A percentile compares a stretch with the other conserved stretches of the same genome.
phyloP scores from a whole-genome alignment of 2,888 invertebrate species.

The Eubasilissa splendida region DNA sequence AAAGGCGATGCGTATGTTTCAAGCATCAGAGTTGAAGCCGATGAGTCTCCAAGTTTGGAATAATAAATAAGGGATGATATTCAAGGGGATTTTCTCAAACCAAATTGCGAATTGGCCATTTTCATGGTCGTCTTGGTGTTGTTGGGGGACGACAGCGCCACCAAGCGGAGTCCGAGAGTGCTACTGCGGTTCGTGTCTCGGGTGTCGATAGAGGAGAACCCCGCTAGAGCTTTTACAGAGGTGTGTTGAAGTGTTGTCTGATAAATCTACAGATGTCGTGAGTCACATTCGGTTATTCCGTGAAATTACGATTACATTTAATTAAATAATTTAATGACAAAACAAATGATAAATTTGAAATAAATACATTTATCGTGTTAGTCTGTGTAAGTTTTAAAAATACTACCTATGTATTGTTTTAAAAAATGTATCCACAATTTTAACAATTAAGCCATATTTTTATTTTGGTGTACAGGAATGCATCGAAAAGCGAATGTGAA shows the following conservation, averaged over 20 bases:
- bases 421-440: too few relatives aligned
- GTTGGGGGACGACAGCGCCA: conserved; percentile 70
- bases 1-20: not conserved
- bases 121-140: conserved; percentile 75
- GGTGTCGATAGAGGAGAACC: conserved; percentile 60
- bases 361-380: too few relatives aligned
- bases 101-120: conserved; percentile 46
- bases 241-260: conserved; percentile 34
- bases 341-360: too few relatives aligned
- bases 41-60: not conserved
- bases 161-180: conserved; percentile 73
- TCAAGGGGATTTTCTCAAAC: conserved; percentile 31
- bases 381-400: too few relatives aligned
- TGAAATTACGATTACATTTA: too few relatives aligned
- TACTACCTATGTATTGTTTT: too few relatives aligned
- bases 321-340: too few relatives aligned
- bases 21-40: conserved; percentile 6
- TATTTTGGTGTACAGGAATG: too few relatives aligned
- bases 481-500: too few relatives aligned
- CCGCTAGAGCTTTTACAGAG: conserved; percentile 45
- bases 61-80: conserved; percentile 33
- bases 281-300: not conserved
- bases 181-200: conserved; percentile 67
- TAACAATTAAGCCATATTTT: too few relatives aligned
- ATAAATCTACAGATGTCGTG: conserved; percentile 36